phyloP scores from a whole-genome alignment of 2,113 vertebrate genomes.

The Sorex araneus region DNA sequence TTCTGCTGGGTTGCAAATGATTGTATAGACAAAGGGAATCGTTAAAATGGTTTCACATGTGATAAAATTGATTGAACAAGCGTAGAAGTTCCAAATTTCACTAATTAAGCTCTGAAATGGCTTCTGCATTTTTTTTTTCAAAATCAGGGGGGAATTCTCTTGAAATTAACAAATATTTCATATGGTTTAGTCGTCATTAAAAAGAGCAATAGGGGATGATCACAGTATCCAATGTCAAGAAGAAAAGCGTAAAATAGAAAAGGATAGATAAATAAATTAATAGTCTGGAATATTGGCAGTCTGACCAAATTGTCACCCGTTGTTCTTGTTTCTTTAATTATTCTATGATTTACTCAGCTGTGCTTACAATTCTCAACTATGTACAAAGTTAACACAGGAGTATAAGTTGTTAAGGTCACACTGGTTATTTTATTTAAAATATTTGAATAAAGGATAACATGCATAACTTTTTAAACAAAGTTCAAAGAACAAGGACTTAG shows the following conservation, averaged over 20 bases:
- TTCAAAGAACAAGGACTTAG: not conserved
- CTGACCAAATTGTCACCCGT: constrained; percentile 67
- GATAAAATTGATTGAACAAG: constrained; percentile 82
- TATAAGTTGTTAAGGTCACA: constrained; percentile 56
- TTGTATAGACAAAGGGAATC: constrained; percentile 81
- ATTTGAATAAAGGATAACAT: constrained; percentile 45
- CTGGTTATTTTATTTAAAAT: constrained; percentile 46
- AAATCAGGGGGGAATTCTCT: constrained; percentile 72
- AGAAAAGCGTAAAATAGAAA: constrained; percentile 73
- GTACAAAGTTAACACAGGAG: constrained; percentile 42
- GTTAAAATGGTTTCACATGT: constrained; percentile 81
- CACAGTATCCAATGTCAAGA: constrained; percentile 71
- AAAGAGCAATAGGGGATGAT: constrained; percentile 70
- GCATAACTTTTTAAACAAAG: constrained; percentile 45
- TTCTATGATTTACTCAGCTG: constrained; percentile 69
- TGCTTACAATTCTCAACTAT: constrained; percentile 46
- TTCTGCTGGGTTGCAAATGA: constrained; percentile 77
- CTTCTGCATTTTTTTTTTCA: constrained; percentile 75
- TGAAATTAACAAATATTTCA: constrained; percentile 83
- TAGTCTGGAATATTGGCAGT: constrained; percentile 55
- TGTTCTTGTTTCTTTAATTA: constrained; percentile 74
- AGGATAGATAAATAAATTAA: constrained; percentile 60
- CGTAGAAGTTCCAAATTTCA: constrained; percentile 74
- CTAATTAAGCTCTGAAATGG: constrained; percentile 81
- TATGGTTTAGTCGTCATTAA: constrained; percentile 80